Evolutionary conservation across 2,113 vertebrate genomes (phyloP).

Genomic region (Psittacula cyanocephala): DNA sequence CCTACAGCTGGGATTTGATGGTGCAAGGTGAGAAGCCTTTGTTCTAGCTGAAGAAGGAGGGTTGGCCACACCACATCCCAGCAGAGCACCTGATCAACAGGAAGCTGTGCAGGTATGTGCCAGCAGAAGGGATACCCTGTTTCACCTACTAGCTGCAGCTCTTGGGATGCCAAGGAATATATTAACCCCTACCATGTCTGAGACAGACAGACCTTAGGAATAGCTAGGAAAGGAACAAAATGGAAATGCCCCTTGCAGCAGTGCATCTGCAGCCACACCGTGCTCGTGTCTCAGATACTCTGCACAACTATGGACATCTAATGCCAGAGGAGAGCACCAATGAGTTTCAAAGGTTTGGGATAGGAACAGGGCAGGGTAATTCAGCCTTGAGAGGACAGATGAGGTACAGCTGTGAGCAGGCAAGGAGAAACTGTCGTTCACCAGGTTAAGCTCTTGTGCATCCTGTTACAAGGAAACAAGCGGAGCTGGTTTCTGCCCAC

Average conservation of each 20-base stretch:
- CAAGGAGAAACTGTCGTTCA: background rate
- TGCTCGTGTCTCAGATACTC: background rate
- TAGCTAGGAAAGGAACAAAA: background rate
- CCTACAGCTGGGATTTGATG: background rate
- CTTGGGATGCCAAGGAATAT: fast-evolving
- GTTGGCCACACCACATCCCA: background rate
- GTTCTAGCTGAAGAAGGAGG: background rate
- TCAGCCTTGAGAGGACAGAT: background rate
- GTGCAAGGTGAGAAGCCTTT: background rate
- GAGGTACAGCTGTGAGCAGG: background rate
- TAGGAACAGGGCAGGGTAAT: background rate
- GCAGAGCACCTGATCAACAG: background rate
- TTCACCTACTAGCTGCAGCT: background rate
- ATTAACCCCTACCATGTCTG: background rate
- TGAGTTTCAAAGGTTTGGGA: background rate
- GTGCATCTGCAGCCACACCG: background rate
- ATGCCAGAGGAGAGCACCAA: background rate
- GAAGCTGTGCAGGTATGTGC: background rate
- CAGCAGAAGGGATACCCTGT: background rate
- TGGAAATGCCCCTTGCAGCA: background rate
- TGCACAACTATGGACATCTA: background rate
- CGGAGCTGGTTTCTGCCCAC: background rate
- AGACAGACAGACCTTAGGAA: background rate
- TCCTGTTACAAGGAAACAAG: background rate
- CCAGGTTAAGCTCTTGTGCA: background rate